Evolutionary conservation across 2,888 invertebrate species (phyloP).

Genomic region (Pachliopta kotzebuea): DNA sequence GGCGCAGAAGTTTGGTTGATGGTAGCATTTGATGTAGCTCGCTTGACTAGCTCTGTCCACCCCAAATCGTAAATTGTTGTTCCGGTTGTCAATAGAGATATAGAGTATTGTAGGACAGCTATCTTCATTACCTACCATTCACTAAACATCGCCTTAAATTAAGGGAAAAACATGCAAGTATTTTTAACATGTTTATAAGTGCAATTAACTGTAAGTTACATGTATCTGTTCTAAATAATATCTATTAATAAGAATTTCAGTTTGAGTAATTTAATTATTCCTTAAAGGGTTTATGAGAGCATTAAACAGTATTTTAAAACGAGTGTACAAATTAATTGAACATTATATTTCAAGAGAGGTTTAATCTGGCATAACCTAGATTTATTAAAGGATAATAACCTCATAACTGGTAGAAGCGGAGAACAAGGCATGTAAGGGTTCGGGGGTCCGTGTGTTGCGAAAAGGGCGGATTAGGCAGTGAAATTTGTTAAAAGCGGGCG

Average conservation of each 20-base stretch:
- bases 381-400: constrained; percentile 73
- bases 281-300: constrained; percentile 6
- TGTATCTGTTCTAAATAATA: background rate
- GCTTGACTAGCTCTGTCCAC: too few species aligned
- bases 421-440: constrained; percentile 69
- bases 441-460: constrained; percentile 47
- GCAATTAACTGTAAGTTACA: too few species aligned
- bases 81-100: too few species aligned
- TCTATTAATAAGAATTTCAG: background rate
- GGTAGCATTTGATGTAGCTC: too few species aligned
- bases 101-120: too few species aligned
- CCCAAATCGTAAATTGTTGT: too few species aligned
- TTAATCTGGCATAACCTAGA: constrained; percentile 66
- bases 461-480: constrained; percentile 75
- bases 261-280: background rate
- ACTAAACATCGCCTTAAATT: too few species aligned
- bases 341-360: constrained; percentile 47
- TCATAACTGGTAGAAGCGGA: constrained; percentile 59
- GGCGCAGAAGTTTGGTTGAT: too few species aligned
- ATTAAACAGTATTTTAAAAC: constrained; percentile 26
- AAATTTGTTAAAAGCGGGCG: constrained; percentile 76
- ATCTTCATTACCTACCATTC: too few species aligned
- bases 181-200: too few species aligned
- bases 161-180: too few species aligned
- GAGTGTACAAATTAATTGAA: constrained; percentile 61